Base-by-base conservation (phyloP, 2,888 invertebrate species). In the Synergus umbraculus region DNA sequence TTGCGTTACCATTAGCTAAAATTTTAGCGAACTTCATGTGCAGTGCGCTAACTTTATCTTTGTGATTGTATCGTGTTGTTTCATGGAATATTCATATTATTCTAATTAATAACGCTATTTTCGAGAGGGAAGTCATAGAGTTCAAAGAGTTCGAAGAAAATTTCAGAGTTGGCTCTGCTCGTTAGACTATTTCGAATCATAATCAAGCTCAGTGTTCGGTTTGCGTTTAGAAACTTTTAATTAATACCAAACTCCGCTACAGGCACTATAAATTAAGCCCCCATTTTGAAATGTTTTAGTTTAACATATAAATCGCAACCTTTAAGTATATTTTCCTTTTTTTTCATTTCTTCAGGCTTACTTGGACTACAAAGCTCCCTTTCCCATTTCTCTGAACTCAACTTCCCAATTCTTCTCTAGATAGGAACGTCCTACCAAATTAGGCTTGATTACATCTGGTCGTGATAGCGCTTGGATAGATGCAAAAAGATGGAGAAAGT, bases 181-280 rank as follows among this genome's bases (percentile, higher is more conserved):
- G 63, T 65, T 77, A 77, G 44, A 46, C 65, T 77, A 77, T 66
- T 77, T 80, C 43, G 13, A 73, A 54, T 80, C 46, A 65, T 69
- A 69, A 80, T 80, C 77, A 73, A 77, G 77, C 29, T n/a, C 76
- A 60, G n/a, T 66, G 76, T 76, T 44, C 22, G 22, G 54, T 15
- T 76, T 60, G 66, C 60, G 43, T 65, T 60, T 73, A 29, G 29
- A 77, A 77, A 80, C 69, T 80, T 80, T 80, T 80, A 80, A 80
- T 80, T 77, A 77, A 80, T 77, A 65, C 54, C 60, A 46, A 80
- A 76, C 79, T 77, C 37, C 37, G n/a, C 60, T 44, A 54, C 13
- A 54, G 43, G n/a, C 29, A 58, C 63, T 77, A 77, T 29, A 29
- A 77, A 80, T 77, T 77, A 73, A 80, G 65, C 58, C 44, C n/a